These are phyloP conservation scores for Anguilla japonica DNA, from an alignment of 2,113 vertebrate species.

Conservation along the genomic window DNA sequence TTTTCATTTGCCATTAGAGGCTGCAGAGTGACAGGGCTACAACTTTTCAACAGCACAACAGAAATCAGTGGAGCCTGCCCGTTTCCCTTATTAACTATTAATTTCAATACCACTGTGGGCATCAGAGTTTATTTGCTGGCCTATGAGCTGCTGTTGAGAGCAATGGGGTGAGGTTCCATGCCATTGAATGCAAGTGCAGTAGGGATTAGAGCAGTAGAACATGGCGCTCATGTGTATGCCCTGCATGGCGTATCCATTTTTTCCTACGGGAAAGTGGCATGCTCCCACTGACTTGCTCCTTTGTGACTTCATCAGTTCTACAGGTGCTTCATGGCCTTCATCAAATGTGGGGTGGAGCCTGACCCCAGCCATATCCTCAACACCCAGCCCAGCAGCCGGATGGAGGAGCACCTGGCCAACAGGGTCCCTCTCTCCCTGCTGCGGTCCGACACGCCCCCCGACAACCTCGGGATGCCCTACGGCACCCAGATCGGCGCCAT, in stretches of 20 bases:
- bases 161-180: no score
- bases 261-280: not conserved
- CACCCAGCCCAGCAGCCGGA: slow-evolving; percentile 36
- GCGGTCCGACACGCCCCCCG: not conserved
- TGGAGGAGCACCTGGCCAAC: slow-evolving; percentile 23
- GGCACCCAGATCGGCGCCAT: slow-evolving; percentile 9
- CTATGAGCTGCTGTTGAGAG: no score
- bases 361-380: slow-evolving; percentile 31
- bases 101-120: no score
- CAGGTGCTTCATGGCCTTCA: slow-evolving; percentile 58
- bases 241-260: not conserved
- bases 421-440: slow-evolving; percentile 3
- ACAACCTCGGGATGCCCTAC: slow-evolving; percentile 15
- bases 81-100: no score
- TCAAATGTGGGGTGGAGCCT: slow-evolving; percentile 55
- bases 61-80: no score
- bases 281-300: not conserved
- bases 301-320: slow-evolving; percentile 55
- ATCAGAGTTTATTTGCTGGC: no score
- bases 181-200: no score
- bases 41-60: no score
- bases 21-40: no score
- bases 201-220: not conserved
- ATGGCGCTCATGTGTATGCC: not conserved
- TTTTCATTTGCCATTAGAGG: no score